Evolutionary conservation across 2,113 vertebrate genomes (phyloP).

Genomic region (Opisthocomus hoazin): DNA sequence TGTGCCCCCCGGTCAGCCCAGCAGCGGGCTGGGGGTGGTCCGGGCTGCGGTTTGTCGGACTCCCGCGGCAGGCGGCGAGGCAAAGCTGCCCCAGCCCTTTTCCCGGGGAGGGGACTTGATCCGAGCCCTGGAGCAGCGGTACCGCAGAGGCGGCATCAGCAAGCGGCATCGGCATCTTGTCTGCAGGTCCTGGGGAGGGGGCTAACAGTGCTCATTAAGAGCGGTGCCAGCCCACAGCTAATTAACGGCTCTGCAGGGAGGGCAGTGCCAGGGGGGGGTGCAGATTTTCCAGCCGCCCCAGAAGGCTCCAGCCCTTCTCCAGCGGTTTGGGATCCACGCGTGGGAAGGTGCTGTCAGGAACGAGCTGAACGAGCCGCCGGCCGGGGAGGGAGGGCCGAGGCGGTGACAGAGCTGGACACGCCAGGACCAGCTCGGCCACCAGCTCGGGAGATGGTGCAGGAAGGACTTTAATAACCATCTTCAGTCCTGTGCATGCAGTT

Average conservation of each 20-base stretch:
- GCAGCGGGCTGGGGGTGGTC: accelerated
- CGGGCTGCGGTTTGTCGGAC: accelerated
- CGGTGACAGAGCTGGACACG: accelerated
- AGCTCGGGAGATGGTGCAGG: background rate
- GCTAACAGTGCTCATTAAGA: background rate
- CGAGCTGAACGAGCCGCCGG: accelerated
- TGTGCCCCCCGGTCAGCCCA: background rate
- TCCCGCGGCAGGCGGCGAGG: background rate
- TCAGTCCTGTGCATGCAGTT: background rate
- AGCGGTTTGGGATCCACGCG: accelerated
- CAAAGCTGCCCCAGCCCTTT: background rate
- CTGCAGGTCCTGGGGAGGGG: background rate
- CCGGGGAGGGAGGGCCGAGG: background rate
- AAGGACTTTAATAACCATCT: background rate
- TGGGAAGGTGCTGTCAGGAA: accelerated
- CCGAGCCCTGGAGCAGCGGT: background rate
- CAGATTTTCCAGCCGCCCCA: background rate
- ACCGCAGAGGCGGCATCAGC: background rate
- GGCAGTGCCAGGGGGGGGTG: background rate
- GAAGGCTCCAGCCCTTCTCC: background rate
- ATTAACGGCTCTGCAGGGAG: background rate
- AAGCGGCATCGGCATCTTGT: background rate
- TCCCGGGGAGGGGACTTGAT: background rate
- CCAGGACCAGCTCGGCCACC: background rate
- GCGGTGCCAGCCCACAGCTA: accelerated